Base-by-base conservation (phyloP, 2,113 vertebrate species). In the Orientallactaga bullata region DNA sequence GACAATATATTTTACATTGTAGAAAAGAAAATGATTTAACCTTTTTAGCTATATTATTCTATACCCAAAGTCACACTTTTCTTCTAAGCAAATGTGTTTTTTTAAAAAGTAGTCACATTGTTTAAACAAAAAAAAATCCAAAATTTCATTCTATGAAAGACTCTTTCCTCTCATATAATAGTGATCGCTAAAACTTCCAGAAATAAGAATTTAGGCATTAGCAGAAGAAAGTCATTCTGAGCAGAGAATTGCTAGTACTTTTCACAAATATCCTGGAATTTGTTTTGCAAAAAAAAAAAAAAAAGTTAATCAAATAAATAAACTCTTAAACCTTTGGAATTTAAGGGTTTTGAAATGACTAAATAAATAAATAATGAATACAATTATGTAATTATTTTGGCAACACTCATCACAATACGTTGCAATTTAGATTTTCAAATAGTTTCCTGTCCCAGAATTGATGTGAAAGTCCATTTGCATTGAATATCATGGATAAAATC, bases 281-380 rank as follows among this genome's bases (percentile, higher is more conserved):
- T 72, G 37, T 77, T 78, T 12, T 83, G 23, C 55, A n/a, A 42
- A 47, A 42, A 30, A 76, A 42, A 47, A 42, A 30, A 76, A 89
- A 11, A 76, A 28, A 51, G 68, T 94, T 81, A 23, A 66, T 7
- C 32, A 60, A 78, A 72, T 81, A 78, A 80, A 35, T 58, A 90
- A 65, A 13, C 69, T 1, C 21, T 68, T 42, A 76, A 85, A 26
- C 2, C 6, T 81, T 93, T 55, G 9, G 15, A 20, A 55, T 76
- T 90, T 72, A 88, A 74, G 63, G 55, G 7, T 92, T 82, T 88
- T 60, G 28, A 76, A 77, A 86, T 71, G 90, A 47, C 58, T 84
- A 86, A n/a, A 20, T 47, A 77, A 5, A 63, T 74, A 86, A n/a
- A 20, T 47, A 77, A 5, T 85, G 61, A 78, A 69, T 73, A 26